Evolutionary conservation across 2,888 invertebrate species (phyloP), one percentile per base, ranked within the genome.

Genomic region (Helleia helle): DNA sequence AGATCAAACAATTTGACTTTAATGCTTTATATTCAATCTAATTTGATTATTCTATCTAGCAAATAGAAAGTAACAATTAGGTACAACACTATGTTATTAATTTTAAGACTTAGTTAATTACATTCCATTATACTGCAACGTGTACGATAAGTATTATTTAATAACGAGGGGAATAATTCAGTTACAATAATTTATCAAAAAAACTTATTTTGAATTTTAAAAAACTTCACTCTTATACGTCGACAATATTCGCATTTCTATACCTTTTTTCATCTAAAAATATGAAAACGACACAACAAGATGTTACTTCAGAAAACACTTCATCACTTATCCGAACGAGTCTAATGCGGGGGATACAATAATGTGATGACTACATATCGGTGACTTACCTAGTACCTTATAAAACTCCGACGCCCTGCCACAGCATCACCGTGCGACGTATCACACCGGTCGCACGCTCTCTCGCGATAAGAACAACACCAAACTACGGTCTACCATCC

Each of bases 1-100:
- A 71, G 64, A 71, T 71, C 75, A 74, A 73, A 71, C 71, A 62
- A 63, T 64, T 67, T 63, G 62, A 68, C 71, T 70, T 69, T 50
- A 50, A 65, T 17, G 61, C 49, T 68, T 66, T 59, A 70, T 77
- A 79, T 65, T 69, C 72, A 71, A 75, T 77, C 80, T 83, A 83
- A 81, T 83, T 83, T 79, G 71, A 79, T 81, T 81, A 81, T 79
- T 80, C 83, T 83, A 83, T 83, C 81, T 83, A 83, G 81, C 77
- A 79, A 80, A 77, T 80, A 83, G 77, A 83, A 81, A 76, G 71
- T 81, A 83, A 83, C 80, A 83, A 79, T 79, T 80, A 81, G 77
- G 80, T 80, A 80, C 71, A 72, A 71, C 73, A 72, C 72, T 73
- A 71, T 73, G 67, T 71, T 75, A 70, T 70, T 26, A 22, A 18